Evolutionary conservation across 2,888 invertebrate species (phyloP).

Genomic region (Drosophila anomelani): DNA sequence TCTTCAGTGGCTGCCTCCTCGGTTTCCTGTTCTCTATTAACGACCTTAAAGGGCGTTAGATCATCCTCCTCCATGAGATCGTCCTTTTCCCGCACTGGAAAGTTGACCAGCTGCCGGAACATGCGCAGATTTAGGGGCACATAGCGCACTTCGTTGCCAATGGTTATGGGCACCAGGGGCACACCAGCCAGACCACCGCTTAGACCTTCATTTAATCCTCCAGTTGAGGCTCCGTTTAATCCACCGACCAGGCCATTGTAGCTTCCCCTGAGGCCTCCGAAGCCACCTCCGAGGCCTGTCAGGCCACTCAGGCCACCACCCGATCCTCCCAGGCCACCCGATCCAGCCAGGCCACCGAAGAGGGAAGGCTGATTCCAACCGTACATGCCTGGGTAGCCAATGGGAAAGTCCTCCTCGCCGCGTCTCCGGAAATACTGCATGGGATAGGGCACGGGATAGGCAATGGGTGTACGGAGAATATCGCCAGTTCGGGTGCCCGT

Average conservation of each 20-base stretch:
- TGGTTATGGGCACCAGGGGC: constrained; percentile 61
- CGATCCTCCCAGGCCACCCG: neutral
- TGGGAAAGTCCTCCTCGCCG: constrained; percentile 15
- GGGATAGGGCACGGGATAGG: constrained; percentile 2
- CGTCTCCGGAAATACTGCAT: constrained; percentile 47
- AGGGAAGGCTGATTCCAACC: constrained; percentile 31
- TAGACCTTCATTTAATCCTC: neutral
- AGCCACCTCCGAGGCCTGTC: neutral
- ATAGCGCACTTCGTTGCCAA: constrained; percentile 65
- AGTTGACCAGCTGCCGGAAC: constrained; percentile 43
- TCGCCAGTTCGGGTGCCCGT: constrained; percentile 6
- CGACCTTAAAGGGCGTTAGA: neutral
- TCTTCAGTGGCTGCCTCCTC: neutral
- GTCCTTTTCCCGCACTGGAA: constrained; percentile 34
- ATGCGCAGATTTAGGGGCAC: constrained; percentile 64
- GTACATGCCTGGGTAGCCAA: constrained; percentile 33
- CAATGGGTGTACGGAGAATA: constrained; percentile 10
- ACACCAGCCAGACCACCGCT: constrained; percentile 17
- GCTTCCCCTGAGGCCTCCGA: neutral
- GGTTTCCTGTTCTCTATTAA: neutral
- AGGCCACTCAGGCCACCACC: neutral
- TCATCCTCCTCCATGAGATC: constrained; percentile 24
- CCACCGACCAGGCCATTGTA: neutral
- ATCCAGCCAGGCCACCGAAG: constrained; percentile 22
- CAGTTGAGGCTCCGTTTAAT: neutral